phyloP scores from a whole-genome alignment of 2,113 vertebrate species.

The Phrynocephalus versicolor region DNA sequence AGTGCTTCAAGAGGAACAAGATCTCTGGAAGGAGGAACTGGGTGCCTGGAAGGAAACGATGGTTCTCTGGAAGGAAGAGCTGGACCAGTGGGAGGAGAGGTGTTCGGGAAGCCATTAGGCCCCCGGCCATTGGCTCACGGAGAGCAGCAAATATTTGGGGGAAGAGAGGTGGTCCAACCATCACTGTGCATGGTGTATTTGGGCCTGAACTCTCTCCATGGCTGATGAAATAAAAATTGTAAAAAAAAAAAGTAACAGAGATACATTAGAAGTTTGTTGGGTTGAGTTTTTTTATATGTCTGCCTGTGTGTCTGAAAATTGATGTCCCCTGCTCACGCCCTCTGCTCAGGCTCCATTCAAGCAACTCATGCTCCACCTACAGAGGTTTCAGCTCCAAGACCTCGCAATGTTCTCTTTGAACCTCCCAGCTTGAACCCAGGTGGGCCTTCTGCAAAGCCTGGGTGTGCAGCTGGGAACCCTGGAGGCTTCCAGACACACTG shows the following conservation, averaged over 20 bases:
- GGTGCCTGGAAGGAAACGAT: neutral
- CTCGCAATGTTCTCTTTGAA: too few relatives aligned
- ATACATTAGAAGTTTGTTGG: too few relatives aligned
- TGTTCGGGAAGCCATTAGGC: neutral
- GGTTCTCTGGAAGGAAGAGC: constrained; percentile 2
- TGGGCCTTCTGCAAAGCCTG: too few relatives aligned
- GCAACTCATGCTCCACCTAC: too few relatives aligned
- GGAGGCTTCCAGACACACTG: neutral
- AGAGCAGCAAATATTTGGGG: neutral
- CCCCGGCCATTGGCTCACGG: neutral
- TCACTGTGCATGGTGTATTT: rapidly evolving
- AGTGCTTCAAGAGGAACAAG: neutral
- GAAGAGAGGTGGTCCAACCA: neutral
- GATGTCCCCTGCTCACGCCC: too few relatives aligned
- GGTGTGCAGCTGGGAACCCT: neutral
- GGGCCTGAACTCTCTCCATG: neutral
- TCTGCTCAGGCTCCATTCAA: too few relatives aligned
- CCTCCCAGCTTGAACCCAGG: too few relatives aligned
- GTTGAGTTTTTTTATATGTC: too few relatives aligned
- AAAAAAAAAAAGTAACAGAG: too few relatives aligned
- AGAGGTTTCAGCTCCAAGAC: too few relatives aligned
- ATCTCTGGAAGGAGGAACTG: neutral
- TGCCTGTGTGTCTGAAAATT: too few relatives aligned
- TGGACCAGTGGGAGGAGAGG: neutral
- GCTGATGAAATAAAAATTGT: neutral